Base-by-base conservation (phyloP, 2,797 vertebrate genomes). In the Allobates femoralis region DNA sequence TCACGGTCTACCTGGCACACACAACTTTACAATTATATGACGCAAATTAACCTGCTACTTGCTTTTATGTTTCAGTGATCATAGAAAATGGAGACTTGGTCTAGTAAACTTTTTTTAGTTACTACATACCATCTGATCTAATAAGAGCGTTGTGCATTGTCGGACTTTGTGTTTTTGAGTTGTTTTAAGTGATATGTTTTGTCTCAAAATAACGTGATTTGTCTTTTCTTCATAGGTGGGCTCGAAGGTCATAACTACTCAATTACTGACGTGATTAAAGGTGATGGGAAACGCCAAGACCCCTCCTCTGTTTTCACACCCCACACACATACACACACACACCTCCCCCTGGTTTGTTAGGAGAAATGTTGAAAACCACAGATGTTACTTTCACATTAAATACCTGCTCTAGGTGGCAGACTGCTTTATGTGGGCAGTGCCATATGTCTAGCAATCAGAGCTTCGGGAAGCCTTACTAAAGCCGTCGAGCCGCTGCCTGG, bases 381-480 rank as follows among this genome's bases (percentile, higher is more conserved):
- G 85, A 83, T 82, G 79, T 83, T 86, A 83, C 60, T 82, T 86
- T 83, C 69, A 86, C 79, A 86, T 78, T 86, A 67, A 86, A 86
- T 82, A 86, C 85, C 85, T 86, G 85, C 58, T 82, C 21, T 62
- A 51, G 85, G 85, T 88, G 75, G 62, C 30, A 6, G 83, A 73
- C 64, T 4, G 51, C 19, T 0, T 32, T 76, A 74, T 23, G 53
- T 41, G 81, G 1, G 0, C 60, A 88, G 87, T 87, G 58, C 3
- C 88, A 28, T 83, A 78, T 78, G 79, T 78, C 73, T 83, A 80
- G 73, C 32, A 86, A 78, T 77, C 37, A 41, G 82, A 86, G 85
- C 79, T 82, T 86, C 85, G 82, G 85, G n/a, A 34, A 77, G 73
- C 28, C 51, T 60, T 60, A 55, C 76, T 75, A 30, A 18, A 18